Percentiles rank a stretch among this genome's conserved stretches.
These are phyloP conservation scores for Neodon shergylaensis DNA, from an alignment of 2,113 vertebrate genomes.

Conservation along the genomic window DNA sequence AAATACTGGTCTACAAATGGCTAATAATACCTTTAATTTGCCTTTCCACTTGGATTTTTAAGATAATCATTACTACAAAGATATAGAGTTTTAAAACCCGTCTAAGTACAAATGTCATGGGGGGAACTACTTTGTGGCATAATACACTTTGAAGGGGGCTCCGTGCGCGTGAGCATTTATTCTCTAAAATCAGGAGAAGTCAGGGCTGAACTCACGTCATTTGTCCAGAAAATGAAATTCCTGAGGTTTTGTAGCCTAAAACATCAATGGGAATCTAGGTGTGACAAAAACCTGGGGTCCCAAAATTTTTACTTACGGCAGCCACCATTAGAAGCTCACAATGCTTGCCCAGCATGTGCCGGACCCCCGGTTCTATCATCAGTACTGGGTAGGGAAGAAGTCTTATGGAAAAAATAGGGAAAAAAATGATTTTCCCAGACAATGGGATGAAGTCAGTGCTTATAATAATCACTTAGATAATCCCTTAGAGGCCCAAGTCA, in stretches of 20 bases:
- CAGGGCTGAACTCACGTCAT: background rate
- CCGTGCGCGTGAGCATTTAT: background rate
- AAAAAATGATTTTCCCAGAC: background rate
- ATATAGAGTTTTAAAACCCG: conserved; percentile 3
- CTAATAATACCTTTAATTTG: conserved; percentile 56
- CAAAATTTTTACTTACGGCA: background rate
- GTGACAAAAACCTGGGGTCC: background rate
- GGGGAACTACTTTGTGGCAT: background rate
- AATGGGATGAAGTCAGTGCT: background rate
- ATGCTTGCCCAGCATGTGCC: background rate
- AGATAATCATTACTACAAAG: conserved; percentile 26
- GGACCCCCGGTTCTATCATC: background rate
- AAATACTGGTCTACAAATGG: conserved; percentile 43
- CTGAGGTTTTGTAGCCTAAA: background rate
- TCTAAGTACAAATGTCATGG: conserved; percentile 6
- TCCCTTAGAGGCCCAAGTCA: background rate
- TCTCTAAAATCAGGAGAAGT: background rate
- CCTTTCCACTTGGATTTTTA: conserved; percentile 51
- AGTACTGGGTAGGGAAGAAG: no score
- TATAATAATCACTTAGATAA: background rate
- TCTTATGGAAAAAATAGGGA: background rate
- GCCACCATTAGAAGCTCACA: background rate
- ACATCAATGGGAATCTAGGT: background rate
- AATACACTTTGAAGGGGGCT: background rate
- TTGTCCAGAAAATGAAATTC: conserved; percentile 5